Evolutionary conservation across 2,797 vertebrate genomes (phyloP), one percentile per base, ranked within the genome.

Genomic region (Ciconia nigra): DNA sequence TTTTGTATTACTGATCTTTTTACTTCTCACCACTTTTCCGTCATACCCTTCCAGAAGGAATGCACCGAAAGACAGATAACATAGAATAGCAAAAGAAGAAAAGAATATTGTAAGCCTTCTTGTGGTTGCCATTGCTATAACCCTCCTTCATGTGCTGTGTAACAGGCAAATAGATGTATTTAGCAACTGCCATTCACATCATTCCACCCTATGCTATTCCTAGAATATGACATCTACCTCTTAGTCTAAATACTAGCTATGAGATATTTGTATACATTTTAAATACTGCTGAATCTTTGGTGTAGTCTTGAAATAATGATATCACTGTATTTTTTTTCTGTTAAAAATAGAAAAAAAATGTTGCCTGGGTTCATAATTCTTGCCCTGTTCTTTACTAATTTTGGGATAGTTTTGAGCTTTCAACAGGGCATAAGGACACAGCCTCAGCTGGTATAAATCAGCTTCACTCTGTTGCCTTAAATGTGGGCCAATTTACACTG

Each of bases 201-300:
- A 97, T 96, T 96, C 94, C 78, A 93, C 94, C 92, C 82, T 95
- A 24, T 95, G 92, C 89, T 87, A 55, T 97, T 97, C 96, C 95
- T 98, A 97, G 92, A 97, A 97, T 97, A 97, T 97, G 95, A 93
- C 97, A 98, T 97, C 98, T 98, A 98, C 98, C 98, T 98, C 98
- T 98, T 97, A 96, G 94, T 97, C 96, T 97, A 95, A 98, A 96
- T 97, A 97, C 82, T 96, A 97, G 94, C 96, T 98, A 97, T 94
- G 94, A 97, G 90, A 97, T 97, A 94, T 96, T 96, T 94, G 44
- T 98, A 97, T 97, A 86, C 95, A 84, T 97, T 92, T 95, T 85
- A 90, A 62, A 67, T 92, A 93, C 63, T 93, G 44, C 41, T 47
- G 37, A 79, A 79, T 67, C n/a, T 95, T 95, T 87, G 52, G 20